Evolutionary conservation across 2,888 invertebrate genomes (phyloP).

Genomic region (Spisula solida): DNA sequence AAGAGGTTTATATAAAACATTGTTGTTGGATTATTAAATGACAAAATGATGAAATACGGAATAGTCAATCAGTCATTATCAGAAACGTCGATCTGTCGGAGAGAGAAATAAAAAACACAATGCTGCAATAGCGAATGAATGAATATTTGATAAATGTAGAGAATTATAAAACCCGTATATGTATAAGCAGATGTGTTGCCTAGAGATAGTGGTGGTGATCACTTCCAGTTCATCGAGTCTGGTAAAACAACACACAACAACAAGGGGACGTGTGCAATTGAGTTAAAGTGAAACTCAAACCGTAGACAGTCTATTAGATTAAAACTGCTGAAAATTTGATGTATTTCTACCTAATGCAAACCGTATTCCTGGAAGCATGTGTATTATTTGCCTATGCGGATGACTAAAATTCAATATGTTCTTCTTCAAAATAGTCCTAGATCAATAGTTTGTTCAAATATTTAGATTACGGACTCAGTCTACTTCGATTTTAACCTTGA

Average conservation of each 20-base stretch:
- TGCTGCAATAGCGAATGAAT: background rate
- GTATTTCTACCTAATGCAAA: too few relatives aligned
- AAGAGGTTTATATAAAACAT: background rate
- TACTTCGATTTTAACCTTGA: too few relatives aligned
- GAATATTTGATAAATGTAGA: slow-evolving; percentile 17
- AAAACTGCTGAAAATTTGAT: background rate
- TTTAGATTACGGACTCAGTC: too few relatives aligned
- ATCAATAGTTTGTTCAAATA: too few relatives aligned
- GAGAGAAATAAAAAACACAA: background rate
- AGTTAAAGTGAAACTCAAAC: too few relatives aligned
- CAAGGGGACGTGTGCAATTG: background rate
- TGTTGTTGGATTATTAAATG: background rate
- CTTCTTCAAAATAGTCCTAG: too few relatives aligned
- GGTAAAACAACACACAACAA: background rate
- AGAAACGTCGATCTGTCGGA: background rate
- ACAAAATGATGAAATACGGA: background rate
- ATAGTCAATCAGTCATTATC: background rate
- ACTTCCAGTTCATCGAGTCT: background rate
- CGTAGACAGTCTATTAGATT: background rate
- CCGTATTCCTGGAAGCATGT: too few relatives aligned
- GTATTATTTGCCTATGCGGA: too few relatives aligned
- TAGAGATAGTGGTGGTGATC: background rate
- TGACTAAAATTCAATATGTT: too few relatives aligned
- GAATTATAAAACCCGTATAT: background rate
- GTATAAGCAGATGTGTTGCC: slow-evolving; percentile 5